Conservation (phyloP, 2,888 invertebrate species). For the Idaea dimidiata region DNA sequence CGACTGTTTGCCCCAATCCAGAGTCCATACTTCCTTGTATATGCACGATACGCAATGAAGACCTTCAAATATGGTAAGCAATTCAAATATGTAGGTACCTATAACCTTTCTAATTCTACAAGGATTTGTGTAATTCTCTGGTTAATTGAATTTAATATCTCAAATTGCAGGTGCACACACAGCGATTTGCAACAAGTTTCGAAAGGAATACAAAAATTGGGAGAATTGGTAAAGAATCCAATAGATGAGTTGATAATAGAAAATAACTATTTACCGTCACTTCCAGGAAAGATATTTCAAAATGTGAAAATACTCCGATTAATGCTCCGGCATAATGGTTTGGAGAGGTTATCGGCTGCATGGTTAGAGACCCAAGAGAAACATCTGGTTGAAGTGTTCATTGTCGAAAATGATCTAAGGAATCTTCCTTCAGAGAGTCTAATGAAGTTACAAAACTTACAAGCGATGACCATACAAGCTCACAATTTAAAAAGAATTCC, state of each 20-base stretch:
- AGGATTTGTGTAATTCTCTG: background rate
- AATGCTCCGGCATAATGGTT: constrained; percentile 91
- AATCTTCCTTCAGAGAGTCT: constrained; percentile 90
- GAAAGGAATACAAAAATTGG: constrained; percentile 86
- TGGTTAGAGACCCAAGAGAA: constrained; percentile 90
- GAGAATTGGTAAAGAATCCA: constrained; percentile 83
- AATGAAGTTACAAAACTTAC: constrained; percentile 85
- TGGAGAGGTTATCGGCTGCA: constrained; percentile 89
- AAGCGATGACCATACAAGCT: constrained; percentile 92
- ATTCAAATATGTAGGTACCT: background rate
- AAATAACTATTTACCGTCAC: constrained; percentile 91
- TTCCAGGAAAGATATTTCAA: constrained; percentile 91
- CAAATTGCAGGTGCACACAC: constrained; percentile 90
- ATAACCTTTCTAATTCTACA: constrained; percentile 2
- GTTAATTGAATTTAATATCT: constrained; percentile 1
- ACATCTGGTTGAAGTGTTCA: constrained; percentile 89
- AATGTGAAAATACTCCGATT: constrained; percentile 87
- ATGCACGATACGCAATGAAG: constrained; percentile 88
- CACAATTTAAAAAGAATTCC: constrained; percentile 88
- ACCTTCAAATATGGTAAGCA: constrained; percentile 91
- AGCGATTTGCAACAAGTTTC: constrained; percentile 90
- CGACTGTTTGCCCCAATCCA: constrained; percentile 84
- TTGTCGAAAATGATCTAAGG: constrained; percentile 91
- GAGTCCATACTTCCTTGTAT: constrained; percentile 90
- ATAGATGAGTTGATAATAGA: constrained; percentile 93